Evolutionary conservation across 30 jellyfish, hydroid and myxozoan genomes (phyloP).

Genomic region (Catostylus mosaicus): DNA sequence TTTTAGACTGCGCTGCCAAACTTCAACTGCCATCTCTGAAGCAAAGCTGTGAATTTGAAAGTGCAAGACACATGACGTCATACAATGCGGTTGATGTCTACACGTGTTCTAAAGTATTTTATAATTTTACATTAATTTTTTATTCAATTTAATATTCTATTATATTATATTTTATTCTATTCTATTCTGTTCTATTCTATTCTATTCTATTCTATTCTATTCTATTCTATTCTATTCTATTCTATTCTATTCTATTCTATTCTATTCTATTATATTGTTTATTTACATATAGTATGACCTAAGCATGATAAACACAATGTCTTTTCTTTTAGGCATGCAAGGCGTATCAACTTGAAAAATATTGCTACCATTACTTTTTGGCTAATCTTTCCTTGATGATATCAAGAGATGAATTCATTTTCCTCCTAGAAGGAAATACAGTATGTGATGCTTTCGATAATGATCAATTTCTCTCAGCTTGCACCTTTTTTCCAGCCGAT

Average conservation of each 20-base stretch:
- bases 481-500: too few species aligned
- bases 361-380: conserved; percentile 56
- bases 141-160: background rate
- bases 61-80: conserved; percentile 65
- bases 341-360: conserved; percentile 67
- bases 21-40: conserved; percentile 50
- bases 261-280: background rate
- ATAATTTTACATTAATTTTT: background rate
- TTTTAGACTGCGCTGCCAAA: conserved; percentile 66
- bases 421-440: conserved; percentile 24
- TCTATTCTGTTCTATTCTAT: background rate
- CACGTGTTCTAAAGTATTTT: conserved; percentile 41
- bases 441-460: background rate
- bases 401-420: conserved; percentile 45
- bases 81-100: conserved; percentile 65
- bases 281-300: background rate
- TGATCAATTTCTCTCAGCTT: background rate
- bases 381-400: conserved; percentile 52
- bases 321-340: conserved; percentile 34
- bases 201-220: background rate
- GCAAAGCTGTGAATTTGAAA: conserved; percentile 58
- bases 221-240: background rate
- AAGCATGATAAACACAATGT: too few species aligned
- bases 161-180: background rate
- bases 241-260: background rate